phyloP scores from a whole-genome alignment of 2,888 invertebrate species.

The Cylloceria caligata region DNA sequence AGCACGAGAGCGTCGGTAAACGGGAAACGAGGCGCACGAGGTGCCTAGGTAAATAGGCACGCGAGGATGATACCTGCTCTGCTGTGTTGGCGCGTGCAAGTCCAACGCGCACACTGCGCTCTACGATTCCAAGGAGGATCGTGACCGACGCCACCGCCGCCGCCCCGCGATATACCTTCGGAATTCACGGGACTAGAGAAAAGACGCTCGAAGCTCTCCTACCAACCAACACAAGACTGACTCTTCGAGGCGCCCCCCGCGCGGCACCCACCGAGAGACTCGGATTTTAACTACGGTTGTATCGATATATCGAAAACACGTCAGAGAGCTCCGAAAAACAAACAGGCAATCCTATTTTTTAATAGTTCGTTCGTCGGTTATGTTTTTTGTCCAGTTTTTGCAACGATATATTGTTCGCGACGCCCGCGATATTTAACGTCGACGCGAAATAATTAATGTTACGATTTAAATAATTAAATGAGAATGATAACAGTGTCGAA shows the following conservation, averaged over 20 bases:
- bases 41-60: conserved; percentile 3
- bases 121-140: conserved; percentile 1
- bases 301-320: conserved; percentile 19
- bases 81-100: conserved; percentile 7
- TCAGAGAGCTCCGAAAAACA: conserved; percentile 36
- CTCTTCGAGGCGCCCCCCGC: conserved; percentile 58
- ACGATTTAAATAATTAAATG: conserved; percentile 19
- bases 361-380: conserved; percentile 24
- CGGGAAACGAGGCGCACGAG: conserved; percentile 22
- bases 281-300: conserved; percentile 12
- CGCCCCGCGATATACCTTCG: background rate
- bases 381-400: conserved; percentile 19
- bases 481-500: background rate
- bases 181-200: background rate
- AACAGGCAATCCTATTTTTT: conserved; percentile 60
- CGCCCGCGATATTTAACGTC: background rate
- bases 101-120: conserved; percentile 4
- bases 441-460: conserved; percentile 31
- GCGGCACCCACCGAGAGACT: background rate
- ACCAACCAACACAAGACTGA: conserved; percentile 64
- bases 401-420: conserved; percentile 14
- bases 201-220: conserved; percentile 19
- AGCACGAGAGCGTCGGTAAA: conserved; percentile 63
- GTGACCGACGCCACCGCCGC: background rate
- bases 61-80: conserved; percentile 46